Conservation (phyloP, 2,888 invertebrate species). For the Pocota personata region DNA sequence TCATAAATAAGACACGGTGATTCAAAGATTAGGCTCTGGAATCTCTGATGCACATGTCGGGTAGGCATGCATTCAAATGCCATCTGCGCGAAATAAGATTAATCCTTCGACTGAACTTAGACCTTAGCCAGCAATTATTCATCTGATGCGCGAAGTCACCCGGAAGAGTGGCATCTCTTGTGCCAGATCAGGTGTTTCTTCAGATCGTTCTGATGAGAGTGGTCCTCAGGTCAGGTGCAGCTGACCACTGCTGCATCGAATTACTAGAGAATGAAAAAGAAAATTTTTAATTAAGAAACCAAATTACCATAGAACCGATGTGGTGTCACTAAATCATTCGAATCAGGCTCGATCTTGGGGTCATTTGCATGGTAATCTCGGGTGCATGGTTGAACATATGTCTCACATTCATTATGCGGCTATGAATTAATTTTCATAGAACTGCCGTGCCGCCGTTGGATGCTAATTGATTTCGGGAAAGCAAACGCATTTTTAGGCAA, state of each 20-base stretch:
- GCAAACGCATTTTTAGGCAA: conserved; percentile 70
- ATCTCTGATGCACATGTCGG: conserved; percentile 26
- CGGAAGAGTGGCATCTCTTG: conserved; percentile 19
- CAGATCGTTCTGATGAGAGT: not conserved
- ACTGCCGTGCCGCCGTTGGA: conserved; percentile 55
- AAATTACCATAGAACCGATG: conserved; percentile 63
- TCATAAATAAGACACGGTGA: conserved; percentile 70
- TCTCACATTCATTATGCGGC: conserved; percentile 65
- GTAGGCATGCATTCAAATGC: conserved; percentile 51
- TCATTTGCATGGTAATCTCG: conserved; percentile 66
- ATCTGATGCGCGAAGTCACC: not conserved
- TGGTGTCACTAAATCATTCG: conserved; percentile 62
- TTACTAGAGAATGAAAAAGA: conserved; percentile 23
- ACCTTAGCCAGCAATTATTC: conserved; percentile 62
- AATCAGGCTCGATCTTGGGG: conserved; percentile 55
- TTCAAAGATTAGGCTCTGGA: conserved; percentile 55
- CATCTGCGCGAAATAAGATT: conserved; percentile 68
- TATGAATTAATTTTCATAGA: conserved; percentile 59
- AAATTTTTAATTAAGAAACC: conserved; percentile 66
- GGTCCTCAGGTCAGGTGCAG: conserved; percentile 23
- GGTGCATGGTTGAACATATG: conserved; percentile 63
- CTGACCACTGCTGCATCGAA: conserved; percentile 20
- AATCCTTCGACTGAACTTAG: conserved; percentile 61
- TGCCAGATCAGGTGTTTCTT: conserved; percentile 62
- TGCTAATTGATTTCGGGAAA: conserved; percentile 67